Conservation (phyloP, 2,797 vertebrate species). For the Hypotaenidia philippensis region DNA sequence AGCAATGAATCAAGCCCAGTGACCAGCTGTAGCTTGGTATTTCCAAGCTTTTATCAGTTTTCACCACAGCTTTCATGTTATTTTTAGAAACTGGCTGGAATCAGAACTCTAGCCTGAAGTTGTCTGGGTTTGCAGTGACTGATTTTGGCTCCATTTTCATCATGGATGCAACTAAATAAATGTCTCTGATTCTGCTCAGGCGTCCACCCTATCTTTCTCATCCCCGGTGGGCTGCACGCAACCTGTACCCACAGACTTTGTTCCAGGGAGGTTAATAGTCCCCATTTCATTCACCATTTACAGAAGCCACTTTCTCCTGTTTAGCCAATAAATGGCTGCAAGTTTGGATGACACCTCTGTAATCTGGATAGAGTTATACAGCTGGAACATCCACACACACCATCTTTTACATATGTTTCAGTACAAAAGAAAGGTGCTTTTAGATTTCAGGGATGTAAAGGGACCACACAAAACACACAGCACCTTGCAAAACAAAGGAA, state of each 20-base stretch:
- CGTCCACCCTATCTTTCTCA: not conserved
- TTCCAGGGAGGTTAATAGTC: not conserved
- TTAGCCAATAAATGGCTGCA: not conserved
- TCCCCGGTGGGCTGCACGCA: not conserved
- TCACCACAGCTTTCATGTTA: constrained; percentile 51
- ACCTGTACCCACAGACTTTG: not conserved
- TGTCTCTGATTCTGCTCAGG: not conserved
- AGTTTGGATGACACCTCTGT: not conserved
- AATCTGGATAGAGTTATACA: not conserved
- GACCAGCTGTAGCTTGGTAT: constrained; percentile 54
- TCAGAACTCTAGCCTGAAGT: not conserved
- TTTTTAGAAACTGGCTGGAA: constrained; percentile 56
- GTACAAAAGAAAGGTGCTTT: not conserved
- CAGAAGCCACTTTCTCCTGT: not conserved
- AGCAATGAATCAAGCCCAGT: not conserved
- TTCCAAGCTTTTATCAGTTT: constrained; percentile 66
- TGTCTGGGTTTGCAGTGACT: not conserved
- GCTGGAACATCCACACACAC: not conserved
- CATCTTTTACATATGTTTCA: not conserved
- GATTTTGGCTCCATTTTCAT: not conserved
- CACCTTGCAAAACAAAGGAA: not conserved
- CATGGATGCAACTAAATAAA: not conserved
- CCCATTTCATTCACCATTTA: not conserved
- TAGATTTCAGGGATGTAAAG: not conserved
- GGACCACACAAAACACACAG: not conserved